Evolutionary conservation across 2,797 vertebrate species (phyloP), one percentile per base, ranked within the genome.

Genomic region (Harpagifer antarcticus): DNA sequence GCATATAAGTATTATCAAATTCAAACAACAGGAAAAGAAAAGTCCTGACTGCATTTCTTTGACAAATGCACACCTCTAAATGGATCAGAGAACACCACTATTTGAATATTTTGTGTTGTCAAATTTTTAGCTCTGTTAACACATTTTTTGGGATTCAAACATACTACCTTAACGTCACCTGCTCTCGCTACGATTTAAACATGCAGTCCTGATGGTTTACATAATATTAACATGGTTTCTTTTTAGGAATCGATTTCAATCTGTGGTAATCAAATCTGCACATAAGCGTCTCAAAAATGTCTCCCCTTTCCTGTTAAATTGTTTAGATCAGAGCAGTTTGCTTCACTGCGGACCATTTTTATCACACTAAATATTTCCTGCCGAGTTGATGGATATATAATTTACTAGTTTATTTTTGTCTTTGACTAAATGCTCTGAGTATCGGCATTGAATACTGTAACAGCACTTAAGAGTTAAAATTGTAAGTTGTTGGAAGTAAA

Each of bases 401-500:
- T 14, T 53, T 37, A 31, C 1, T 42, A 1, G 3, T 42, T 8
- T 58, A 2, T 54, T 27, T 40, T 23, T 14, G n/a, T 59, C 3
- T 31, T 15, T 43, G 6, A 17, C 19, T 62, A 27, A 10, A 1
- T 31, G 16, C 37, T 71, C 49, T 37, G 20, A 48, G 31, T 31
- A 4, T 66, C 14, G 0, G 20, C 31, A 45, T 48, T 66, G 8
- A 33, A 40, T 15, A 37, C 37, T 50, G 33, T 20, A 31, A 69
- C 17, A 20, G n/a, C 69, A 43, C 65, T 73, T 66, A 43, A 45
- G n/a, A 56, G 27, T 19, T 20, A 13, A 15, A n/a, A 15, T 1
- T 17, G 23, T n/a, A 16, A 19, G 20, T 19, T 42, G 13, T 58
- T 43, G 9, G 2, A 68, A 63, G 47, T 64, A 40, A 68, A 72